Base-by-base conservation (phyloP, 2,113 vertebrate species). In the Struthio camelus region DNA sequence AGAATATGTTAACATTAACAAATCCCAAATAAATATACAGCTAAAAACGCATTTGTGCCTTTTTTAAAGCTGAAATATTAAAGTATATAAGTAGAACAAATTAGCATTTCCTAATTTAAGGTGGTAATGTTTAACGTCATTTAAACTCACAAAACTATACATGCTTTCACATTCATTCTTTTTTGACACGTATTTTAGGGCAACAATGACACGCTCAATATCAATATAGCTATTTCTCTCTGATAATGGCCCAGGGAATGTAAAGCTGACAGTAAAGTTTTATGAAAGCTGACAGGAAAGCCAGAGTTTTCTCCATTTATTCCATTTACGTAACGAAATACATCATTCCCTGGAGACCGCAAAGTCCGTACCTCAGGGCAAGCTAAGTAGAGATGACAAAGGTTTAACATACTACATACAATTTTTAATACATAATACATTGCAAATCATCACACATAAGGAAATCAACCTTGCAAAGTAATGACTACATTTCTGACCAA, bases 271-370 rank as follows among this genome's bases (percentile, higher is more conserved):
- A 93, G n/a, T 84, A 34, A 85, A 88, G 22, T 89, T 94, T 79
- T 82, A 94, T 65, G 50, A 92, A 70, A 89, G 58, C 66, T 92
- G 87, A 76, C 64, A 94, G 87, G 44, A 86, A 82, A 87, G 66
- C 67, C 42, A 61, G 69, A 77, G 58, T 87, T 89, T 80, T 53
- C 51, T 62, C 85, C 77, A 59, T 54, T 85, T 94, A 71, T 58
- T 94, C 46, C 67, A 85, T 92, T 77, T 89, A 59, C 85, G 95
- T 83, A 89, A 86, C 27, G 14, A 6, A 73, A 96, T 86, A 71
- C 4, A 7, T 56, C 40, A 32, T 36, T 6, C 54, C 34, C 59
- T 28, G 18, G 84, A 92, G 84, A 90, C 66, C 30, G 71, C 51
- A 13, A 88, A 91, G 70, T 25, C 81, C 25, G 30, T 23, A 44